These are phyloP conservation scores for Pyrochroa serraticornis DNA, from an alignment of 2,888 invertebrate genomes.

Conservation along the genomic window DNA sequence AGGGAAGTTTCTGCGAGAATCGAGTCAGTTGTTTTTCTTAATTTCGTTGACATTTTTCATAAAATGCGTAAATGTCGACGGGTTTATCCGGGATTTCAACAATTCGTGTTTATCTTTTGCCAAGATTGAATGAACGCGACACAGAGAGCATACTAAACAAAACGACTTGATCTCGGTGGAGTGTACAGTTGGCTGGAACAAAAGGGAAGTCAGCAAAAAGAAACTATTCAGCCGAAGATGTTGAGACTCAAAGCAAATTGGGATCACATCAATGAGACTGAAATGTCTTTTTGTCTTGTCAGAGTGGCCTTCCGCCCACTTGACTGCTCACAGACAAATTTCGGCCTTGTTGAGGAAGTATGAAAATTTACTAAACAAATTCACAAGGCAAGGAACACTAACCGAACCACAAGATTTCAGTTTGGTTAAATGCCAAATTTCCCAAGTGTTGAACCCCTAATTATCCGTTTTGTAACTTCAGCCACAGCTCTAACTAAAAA, in stretches of 20 bases:
- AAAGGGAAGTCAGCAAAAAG: constrained; percentile 26
- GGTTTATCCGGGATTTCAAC: constrained; percentile 9
- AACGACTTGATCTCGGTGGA: constrained; percentile 25
- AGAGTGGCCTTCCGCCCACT: not conserved
- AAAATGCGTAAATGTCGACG: constrained; percentile 20
- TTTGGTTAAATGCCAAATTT: no score
- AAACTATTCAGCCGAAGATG: constrained; percentile 23
- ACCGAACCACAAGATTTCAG: no score
- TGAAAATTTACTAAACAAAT: no score
- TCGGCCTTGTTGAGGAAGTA: no score
- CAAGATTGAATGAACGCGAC: constrained; percentile 32
- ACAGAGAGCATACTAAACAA: constrained; percentile 30
- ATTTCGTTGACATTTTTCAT: constrained; percentile 27
- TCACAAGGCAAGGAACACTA: no score
- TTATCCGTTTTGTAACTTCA: no score
- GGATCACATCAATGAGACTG: constrained; percentile 18
- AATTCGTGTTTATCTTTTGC: constrained; percentile 30
- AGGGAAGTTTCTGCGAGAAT: no score
- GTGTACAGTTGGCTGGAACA: constrained; percentile 30
- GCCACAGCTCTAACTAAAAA: no score
- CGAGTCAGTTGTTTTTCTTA: constrained; percentile 6
- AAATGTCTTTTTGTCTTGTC: constrained; percentile 13
- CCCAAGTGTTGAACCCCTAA: no score
- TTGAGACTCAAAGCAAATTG: constrained; percentile 27
- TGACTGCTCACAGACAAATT: not conserved